Percentiles rank a stretch among this genome's conserved stretches.
phyloP scores from a whole-genome alignment of 2,113 vertebrate species.

The Pampusana beccarii region DNA sequence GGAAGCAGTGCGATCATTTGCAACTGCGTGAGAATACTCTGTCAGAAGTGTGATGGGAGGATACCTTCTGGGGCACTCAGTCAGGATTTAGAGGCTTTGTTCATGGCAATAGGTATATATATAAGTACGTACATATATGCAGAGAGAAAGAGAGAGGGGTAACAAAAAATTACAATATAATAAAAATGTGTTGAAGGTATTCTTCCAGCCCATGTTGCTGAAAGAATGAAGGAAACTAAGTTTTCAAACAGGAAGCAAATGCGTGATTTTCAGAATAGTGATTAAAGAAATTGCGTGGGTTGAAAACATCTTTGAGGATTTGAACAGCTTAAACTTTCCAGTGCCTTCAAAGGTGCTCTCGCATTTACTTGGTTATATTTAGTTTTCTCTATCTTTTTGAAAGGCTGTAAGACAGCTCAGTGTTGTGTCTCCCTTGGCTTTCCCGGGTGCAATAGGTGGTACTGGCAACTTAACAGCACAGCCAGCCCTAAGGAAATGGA shows the following conservation, averaged over 20 bases:
- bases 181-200: not conserved
- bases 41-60: not conserved
- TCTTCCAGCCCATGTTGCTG: not conserved
- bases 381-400: conserved; percentile 40
- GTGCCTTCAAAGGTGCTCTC: conserved; percentile 70
- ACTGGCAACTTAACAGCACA: conserved; percentile 49
- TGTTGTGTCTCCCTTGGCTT: conserved; percentile 68
- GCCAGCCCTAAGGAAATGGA: not conserved
- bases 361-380: conserved; percentile 67
- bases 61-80: not conserved
- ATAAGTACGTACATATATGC: too few species aligned
- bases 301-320: conserved; percentile 67
- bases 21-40: not conserved
- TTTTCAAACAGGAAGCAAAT: conserved; percentile 32
- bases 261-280: conserved; percentile 45
- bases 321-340: conserved; percentile 67
- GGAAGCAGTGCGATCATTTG: not conserved
- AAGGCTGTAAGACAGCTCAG: conserved; percentile 32
- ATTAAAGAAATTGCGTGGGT: conserved; percentile 65
- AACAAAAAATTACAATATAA: not conserved
- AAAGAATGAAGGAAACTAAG: conserved; percentile 18
- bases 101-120: not conserved
- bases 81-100: not conserved
- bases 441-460: conserved; percentile 47
- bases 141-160: not conserved